Conservation (phyloP, 2,113 vertebrate genomes). For the Calonectris borealis region DNA sequence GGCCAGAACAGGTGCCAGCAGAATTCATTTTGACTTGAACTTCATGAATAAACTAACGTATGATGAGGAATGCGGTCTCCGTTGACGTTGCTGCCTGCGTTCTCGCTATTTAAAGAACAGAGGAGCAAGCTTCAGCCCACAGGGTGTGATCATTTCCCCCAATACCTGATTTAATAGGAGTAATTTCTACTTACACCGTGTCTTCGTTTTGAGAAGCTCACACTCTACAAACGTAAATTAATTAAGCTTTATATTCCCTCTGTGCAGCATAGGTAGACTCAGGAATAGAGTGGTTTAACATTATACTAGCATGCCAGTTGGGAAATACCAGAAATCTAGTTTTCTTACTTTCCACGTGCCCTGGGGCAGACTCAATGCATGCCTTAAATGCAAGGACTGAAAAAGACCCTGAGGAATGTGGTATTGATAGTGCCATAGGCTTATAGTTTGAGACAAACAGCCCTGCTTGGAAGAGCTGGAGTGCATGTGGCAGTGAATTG, state of each 20-base stretch:
- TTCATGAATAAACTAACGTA: not conserved
- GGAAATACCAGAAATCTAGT: constrained; percentile 2
- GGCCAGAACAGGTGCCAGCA: not conserved
- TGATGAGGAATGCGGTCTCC: not conserved
- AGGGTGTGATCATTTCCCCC: not conserved
- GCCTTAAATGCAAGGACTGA: not conserved
- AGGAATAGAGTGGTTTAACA: constrained; percentile 17
- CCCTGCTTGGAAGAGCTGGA: not conserved
- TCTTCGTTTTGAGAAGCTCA: constrained; percentile 13
- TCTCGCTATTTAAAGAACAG: not conserved
- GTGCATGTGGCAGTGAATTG: not conserved
- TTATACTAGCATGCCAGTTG: not conserved
- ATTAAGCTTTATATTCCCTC: constrained; percentile 38
- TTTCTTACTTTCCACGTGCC: not conserved
- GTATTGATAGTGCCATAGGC: not conserved
- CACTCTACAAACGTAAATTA: constrained; percentile 31
- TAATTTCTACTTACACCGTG: constrained; percentile 8
- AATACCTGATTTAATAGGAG: not conserved
- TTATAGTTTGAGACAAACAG: not conserved
- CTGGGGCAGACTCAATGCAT: not conserved
- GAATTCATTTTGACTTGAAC: not conserved
- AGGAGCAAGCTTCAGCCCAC: not conserved
- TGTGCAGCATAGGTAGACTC: not conserved
- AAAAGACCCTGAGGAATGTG: not conserved
- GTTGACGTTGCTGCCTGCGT: not conserved